Evolutionary conservation across 2,888 invertebrate species (phyloP).

Genomic region (Luperina testacea): DNA sequence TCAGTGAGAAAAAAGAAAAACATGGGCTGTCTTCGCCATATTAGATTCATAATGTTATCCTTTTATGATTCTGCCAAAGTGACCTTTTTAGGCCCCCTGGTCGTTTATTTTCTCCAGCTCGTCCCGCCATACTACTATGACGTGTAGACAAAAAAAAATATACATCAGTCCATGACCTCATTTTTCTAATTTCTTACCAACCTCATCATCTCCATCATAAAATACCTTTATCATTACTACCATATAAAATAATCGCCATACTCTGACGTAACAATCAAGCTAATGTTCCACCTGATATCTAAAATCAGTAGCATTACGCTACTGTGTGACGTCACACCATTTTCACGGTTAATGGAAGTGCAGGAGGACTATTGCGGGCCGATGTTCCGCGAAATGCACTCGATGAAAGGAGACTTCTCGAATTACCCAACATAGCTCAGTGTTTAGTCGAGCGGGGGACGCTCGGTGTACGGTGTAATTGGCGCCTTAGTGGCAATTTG

Average conservation of each 20-base stretch:
- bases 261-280: conserved; percentile 35
- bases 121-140: background rate
- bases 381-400: conserved; percentile 74
- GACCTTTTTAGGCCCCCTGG: no score
- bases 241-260: conserved; percentile 38
- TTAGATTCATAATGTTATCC: no score
- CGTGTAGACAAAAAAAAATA: background rate
- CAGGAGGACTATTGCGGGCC: conserved; percentile 71
- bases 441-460: conserved; percentile 73
- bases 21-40: no score
- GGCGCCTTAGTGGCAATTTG: conserved; percentile 78
- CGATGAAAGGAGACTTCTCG: conserved; percentile 76
- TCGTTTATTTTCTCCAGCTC: background rate
- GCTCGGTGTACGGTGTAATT: conserved; percentile 77
- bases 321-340: conserved; percentile 68
- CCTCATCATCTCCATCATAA: conserved; percentile 31
- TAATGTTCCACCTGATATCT: conserved; percentile 23
- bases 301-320: conserved; percentile 59
- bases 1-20: no score
- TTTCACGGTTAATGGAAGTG: conserved; percentile 76
- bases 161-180: conserved; percentile 5
- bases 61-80: no score
- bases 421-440: conserved; percentile 76
- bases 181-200: conserved; percentile 31
- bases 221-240: conserved; percentile 25